Percentiles rank a stretch among this genome's conserved stretches.
Evolutionary conservation across 2,888 invertebrate genomes (phyloP).

Genomic region (Chaitophorus viminalis): DNA sequence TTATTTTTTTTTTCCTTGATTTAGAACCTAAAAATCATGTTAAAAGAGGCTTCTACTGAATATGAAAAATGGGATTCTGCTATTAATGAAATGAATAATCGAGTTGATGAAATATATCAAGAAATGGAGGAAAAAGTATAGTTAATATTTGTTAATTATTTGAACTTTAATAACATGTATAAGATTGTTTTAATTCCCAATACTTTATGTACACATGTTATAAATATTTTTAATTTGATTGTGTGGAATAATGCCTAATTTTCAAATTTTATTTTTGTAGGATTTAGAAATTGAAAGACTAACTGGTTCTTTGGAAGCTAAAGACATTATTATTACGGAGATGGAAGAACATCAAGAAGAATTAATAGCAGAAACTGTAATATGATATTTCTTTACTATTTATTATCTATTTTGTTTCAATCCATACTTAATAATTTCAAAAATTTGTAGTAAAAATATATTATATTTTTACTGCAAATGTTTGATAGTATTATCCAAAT

Average conservation of each 20-base stretch:
- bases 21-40: constrained; percentile 37
- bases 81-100: constrained; percentile 17
- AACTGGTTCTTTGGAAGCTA: constrained; percentile 28
- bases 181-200: too few species aligned
- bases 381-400: background rate
- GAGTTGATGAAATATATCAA: background rate
- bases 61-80: constrained; percentile 2
- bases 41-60: constrained; percentile 37
- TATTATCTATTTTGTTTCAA: background rate
- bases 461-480: too few species aligned
- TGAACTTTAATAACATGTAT: too few species aligned
- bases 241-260: background rate
- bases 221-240: background rate
- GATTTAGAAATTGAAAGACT: constrained; percentile 52
- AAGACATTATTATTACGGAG: constrained; percentile 37
- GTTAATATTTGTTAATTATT: background rate
- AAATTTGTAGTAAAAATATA: too few species aligned
- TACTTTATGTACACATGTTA: too few species aligned
- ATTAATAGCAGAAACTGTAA: background rate
- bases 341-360: constrained; percentile 35
- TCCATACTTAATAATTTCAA: too few species aligned
- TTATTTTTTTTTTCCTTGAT: background rate
- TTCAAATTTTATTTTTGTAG: background rate
- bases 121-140: constrained; percentile 36
- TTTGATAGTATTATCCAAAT: too few species aligned